Evolutionary conservation across 2,888 invertebrate genomes (phyloP), one percentile per base, ranked within the genome.

Genomic region (Xestia sexstrigata): DNA sequence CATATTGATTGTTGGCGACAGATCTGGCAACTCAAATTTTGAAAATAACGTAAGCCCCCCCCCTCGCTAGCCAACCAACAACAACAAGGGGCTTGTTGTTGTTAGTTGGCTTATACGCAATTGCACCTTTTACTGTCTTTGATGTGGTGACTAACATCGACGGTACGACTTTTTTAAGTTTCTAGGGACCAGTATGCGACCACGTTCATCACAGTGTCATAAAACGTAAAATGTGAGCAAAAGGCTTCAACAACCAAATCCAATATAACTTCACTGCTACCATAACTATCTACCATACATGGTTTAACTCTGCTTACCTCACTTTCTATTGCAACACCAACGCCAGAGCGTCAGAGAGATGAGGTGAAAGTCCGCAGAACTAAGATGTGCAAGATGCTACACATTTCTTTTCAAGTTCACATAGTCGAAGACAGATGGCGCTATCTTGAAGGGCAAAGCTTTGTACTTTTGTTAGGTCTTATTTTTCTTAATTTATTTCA

Each of bases 301-400:
- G 20, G 20, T 52, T n/a, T 20, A 52, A 4, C n/a, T 71, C 45
- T 69, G 55, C 58, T 17, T 23, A 71, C 23, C 60, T 39, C 6
- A 60, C 72, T 74, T 76, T 70, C 63, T 73, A 26, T 30, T 70
- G 66, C 74, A 45, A 76, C 76, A 77, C 15, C 62, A 75, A 62
- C 88, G 87, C 88, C 74, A 71, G 15, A 26, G 7, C 11, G 8
- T 26, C 17, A 65, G n/a, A 9, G 42, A 42, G 15, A 26, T 4
- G 0, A 49, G 42, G 76, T 70, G 88, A 86, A 81, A 78, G 77
- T 78, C 39, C 15, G 30, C 1, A 35, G 65, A 83, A 87, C 88
- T 85, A 87, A 73, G 15, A 73, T 70, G 81, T 60, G 70, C 68
- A 72, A 69, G 71, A 60, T 63, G n/a, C 52, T 63, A n/a, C 47